These are phyloP conservation scores for Geococcyx californianus DNA, from an alignment of 2,113 vertebrate genomes.

Conservation along the genomic window DNA sequence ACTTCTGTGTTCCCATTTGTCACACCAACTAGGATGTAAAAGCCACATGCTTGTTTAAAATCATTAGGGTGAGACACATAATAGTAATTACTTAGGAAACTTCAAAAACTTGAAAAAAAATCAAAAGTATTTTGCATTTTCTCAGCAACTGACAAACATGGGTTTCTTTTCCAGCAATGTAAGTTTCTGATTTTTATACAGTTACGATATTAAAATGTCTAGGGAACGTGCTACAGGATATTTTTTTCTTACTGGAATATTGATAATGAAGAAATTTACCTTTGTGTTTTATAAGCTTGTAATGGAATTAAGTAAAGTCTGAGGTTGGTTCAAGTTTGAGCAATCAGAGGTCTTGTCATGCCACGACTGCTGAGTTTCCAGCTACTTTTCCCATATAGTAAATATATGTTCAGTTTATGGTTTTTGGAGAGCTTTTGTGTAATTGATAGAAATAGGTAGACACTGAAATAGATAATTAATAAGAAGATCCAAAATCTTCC, in stretches of 20 bases:
- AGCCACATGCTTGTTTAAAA: not conserved
- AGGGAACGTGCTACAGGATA: not conserved
- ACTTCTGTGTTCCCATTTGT: not conserved
- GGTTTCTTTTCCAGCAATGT: not conserved
- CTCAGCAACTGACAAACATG: not conserved
- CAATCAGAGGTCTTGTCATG: not conserved
- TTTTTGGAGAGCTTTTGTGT: not conserved
- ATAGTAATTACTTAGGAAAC: not conserved
- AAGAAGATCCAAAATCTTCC: not conserved
- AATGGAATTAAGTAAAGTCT: not conserved
- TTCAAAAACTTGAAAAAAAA: not conserved
- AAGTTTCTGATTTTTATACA: not conserved
- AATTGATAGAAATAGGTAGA: not conserved
- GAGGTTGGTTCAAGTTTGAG: not conserved
- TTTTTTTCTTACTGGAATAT: not conserved
- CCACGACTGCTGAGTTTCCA: not conserved
- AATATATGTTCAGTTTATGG: not conserved
- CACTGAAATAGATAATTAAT: not conserved
- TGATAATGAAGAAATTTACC: not conserved
- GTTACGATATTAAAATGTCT: not conserved
- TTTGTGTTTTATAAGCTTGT: not conserved
- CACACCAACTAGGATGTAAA: slow-evolving; percentile 22
- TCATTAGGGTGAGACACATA: not conserved
- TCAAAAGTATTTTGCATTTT: not conserved
- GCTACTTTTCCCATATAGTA: not conserved